These are phyloP conservation scores for Microplitis demolitor DNA, from an alignment of 1,140 invertebrate genomes.

Conservation along the genomic window DNA sequence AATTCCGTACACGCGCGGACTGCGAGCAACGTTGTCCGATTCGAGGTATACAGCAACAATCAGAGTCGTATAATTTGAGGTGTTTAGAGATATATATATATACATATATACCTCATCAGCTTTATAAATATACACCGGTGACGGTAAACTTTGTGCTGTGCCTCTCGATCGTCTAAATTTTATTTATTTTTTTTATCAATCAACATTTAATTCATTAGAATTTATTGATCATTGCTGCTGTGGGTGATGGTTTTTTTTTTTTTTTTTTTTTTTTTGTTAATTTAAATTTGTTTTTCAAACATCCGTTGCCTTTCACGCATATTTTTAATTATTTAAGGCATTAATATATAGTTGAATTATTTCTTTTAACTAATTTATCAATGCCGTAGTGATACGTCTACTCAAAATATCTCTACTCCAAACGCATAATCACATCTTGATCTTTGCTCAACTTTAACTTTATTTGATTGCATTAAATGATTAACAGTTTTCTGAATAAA, in stretches of 20 bases:
- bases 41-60: conserved; percentile 44
- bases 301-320: not conserved
- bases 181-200: not conserved
- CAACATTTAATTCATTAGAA: not conserved
- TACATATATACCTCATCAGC: not conserved
- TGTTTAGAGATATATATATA: not conserved
- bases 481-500: too few species aligned
- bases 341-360: not conserved
- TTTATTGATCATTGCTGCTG: not conserved
- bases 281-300: not conserved
- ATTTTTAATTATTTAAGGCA: not conserved
- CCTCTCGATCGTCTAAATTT: not conserved
- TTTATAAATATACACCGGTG: not conserved
- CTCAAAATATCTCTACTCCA: too few species aligned
- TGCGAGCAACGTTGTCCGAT: conserved; percentile 65
- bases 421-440: too few species aligned
- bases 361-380: too few species aligned
- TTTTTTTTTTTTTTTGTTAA: too few species aligned
- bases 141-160: not conserved
- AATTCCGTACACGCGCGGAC: conserved; percentile 65
- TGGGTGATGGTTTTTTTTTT: conserved; percentile 4
- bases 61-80: not conserved
- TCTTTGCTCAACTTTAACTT: too few species aligned
- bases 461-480: too few species aligned
- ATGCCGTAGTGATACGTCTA: too few species aligned